Percentiles rank a stretch among this genome's conserved stretches.
Conservation (phyloP, 2,797 vertebrate genomes). For the Ataeniobius toweri region DNA sequence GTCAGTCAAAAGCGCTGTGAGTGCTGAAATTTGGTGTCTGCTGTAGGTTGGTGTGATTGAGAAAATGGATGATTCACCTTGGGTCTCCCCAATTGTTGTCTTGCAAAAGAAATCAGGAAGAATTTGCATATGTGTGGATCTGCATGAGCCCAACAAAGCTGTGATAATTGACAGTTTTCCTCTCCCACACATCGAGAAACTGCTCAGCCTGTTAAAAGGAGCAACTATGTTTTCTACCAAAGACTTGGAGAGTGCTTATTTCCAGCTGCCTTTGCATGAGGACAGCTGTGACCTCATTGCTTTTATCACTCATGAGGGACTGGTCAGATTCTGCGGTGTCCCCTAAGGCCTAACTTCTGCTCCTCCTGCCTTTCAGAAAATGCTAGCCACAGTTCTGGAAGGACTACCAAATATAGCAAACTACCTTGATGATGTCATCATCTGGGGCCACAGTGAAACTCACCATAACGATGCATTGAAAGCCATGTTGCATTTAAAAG, state of each 20-base stretch:
- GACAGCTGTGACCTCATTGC: background rate
- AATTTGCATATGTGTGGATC: background rate
- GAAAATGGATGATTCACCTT: background rate
- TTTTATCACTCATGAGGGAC: background rate
- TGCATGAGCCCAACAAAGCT: background rate
- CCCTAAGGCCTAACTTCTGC: background rate
- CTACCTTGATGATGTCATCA: background rate
- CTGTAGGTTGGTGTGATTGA: background rate
- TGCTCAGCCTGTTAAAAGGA: background rate
- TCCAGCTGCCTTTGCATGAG: background rate
- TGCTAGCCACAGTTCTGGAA: background rate
- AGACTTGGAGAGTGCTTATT: background rate
- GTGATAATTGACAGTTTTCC: background rate
- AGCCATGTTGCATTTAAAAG: slow-evolving; percentile 3
- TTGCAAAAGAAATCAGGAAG: slow-evolving; percentile 1
- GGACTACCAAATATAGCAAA: background rate
- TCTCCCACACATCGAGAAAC: background rate
- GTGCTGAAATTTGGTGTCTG: background rate
- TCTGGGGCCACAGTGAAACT: background rate
- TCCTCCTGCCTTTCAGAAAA: background rate
- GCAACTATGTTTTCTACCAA: background rate
- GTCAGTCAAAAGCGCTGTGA: background rate
- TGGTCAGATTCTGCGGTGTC: background rate
- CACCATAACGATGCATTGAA: background rate
- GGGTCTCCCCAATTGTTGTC: background rate